phyloP scores from a whole-genome alignment of 2,113 vertebrate species.

The Pavo muticus region DNA sequence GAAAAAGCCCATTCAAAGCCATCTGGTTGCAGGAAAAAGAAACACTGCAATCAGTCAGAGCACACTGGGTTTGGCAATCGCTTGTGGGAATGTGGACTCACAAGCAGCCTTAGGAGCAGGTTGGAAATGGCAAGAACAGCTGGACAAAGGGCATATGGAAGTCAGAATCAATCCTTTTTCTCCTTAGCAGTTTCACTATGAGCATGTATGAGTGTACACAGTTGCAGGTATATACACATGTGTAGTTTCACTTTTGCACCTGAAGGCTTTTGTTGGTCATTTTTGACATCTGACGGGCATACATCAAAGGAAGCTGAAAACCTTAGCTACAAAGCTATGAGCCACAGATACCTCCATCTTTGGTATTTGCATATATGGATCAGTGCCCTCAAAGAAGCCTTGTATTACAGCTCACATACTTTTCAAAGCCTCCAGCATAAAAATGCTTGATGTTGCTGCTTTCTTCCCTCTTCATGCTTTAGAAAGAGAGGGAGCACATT shows the following conservation, averaged over 20 bases:
- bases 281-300: background rate
- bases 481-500: background rate
- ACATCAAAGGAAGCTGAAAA: background rate
- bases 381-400: background rate
- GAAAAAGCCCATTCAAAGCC: background rate
- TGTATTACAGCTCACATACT: fast-evolving
- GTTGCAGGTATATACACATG: fast-evolving
- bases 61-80: background rate
- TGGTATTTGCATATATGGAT: background rate
- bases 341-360: background rate
- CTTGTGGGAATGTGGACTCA: background rate
- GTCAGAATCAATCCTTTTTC: background rate
- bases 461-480: background rate
- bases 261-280: background rate
- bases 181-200: background rate
- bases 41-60: background rate
- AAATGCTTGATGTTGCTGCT: background rate
- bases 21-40: background rate
- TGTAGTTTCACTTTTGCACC: background rate
- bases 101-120: background rate
- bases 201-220: fast-evolving
- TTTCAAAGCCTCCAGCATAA: background rate
- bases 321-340: background rate
- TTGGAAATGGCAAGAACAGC: background rate
- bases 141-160: background rate